Percentiles rank a stretch among this genome's conserved stretches.
phyloP scores from a whole-genome alignment of 2,113 vertebrate species.

The Gallinago paraguaiae region DNA sequence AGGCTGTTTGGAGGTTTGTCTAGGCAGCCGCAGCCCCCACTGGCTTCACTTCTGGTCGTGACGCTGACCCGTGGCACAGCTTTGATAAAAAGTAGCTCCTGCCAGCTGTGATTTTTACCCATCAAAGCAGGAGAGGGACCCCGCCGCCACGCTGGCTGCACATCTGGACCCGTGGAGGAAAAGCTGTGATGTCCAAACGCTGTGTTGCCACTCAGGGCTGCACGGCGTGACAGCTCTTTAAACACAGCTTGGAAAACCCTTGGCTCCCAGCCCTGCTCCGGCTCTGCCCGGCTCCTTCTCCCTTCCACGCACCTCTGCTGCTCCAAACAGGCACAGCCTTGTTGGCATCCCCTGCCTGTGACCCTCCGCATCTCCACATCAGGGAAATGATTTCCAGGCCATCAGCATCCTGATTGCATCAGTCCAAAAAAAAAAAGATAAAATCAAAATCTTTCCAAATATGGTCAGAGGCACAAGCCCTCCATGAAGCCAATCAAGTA shows the following conservation, averaged over 20 bases:
- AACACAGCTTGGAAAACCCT: slow-evolving; percentile 29
- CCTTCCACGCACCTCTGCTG: neutral
- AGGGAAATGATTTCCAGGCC: slow-evolving; percentile 25
- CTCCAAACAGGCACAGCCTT: neutral
- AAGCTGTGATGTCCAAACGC: neutral
- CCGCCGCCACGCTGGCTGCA: neutral
- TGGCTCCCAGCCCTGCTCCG: neutral
- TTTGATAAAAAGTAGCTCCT: neutral
- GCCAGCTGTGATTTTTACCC: neutral
- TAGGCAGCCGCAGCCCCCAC: neutral
- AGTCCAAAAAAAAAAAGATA: neutral
- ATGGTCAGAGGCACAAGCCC: slow-evolving; percentile 49
- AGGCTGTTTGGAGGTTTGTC: neutral
- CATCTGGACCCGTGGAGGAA: rapidly evolving
- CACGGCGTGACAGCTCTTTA: neutral
- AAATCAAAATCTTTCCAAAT: slow-evolving; percentile 55
- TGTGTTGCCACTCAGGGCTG: neutral
- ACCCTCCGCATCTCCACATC: neutral
- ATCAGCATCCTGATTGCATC: slow-evolving; percentile 34
- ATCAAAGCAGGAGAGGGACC: neutral
- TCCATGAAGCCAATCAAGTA: neutral
- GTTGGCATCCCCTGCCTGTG: neutral
- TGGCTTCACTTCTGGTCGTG: neutral
- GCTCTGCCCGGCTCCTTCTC: neutral
- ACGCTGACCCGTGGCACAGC: rapidly evolving